Percentiles rank a stretch among this genome's conserved stretches.
phyloP scores from a whole-genome alignment of 2,888 invertebrate genomes.

The Diplazon laetatorius region DNA sequence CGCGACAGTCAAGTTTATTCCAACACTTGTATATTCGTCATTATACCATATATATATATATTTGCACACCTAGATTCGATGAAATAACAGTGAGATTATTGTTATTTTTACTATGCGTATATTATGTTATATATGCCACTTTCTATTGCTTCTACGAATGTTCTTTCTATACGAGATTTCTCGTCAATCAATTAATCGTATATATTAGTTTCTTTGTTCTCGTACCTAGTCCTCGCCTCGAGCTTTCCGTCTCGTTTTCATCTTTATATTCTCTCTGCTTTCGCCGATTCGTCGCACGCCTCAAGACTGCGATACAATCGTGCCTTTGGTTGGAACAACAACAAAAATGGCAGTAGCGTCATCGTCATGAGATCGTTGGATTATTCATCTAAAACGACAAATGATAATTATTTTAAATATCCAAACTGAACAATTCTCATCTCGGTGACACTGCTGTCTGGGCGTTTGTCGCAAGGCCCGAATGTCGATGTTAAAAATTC shows the following conservation, averaged over 20 bases:
- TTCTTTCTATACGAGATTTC: constrained; percentile 58
- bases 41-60: constrained; percentile 43
- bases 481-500: constrained; percentile 28
- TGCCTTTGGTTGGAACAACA: background rate
- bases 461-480: constrained; percentile 1
- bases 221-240: constrained; percentile 51
- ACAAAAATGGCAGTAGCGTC: constrained; percentile 29
- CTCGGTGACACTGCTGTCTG: constrained; percentile 20
- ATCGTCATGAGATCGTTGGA: constrained; percentile 18
- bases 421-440: constrained; percentile 17
- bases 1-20: constrained; percentile 66
- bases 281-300: constrained; percentile 58
- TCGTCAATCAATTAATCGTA: constrained; percentile 52
- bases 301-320: constrained; percentile 27
- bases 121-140: constrained; percentile 48
- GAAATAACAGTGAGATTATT: constrained; percentile 11
- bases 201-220: constrained; percentile 57
- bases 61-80: constrained; percentile 44
- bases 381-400: constrained; percentile 10
- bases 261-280: constrained; percentile 52
- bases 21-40: constrained; percentile 54
- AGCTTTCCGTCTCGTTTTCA: constrained; percentile 73
- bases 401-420: constrained; percentile 13
- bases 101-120: constrained; percentile 50
- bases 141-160: constrained; percentile 77